These are phyloP conservation scores for Zophobas morio DNA, from an alignment of 1,140 invertebrate species.

Conservation along the genomic window DNA sequence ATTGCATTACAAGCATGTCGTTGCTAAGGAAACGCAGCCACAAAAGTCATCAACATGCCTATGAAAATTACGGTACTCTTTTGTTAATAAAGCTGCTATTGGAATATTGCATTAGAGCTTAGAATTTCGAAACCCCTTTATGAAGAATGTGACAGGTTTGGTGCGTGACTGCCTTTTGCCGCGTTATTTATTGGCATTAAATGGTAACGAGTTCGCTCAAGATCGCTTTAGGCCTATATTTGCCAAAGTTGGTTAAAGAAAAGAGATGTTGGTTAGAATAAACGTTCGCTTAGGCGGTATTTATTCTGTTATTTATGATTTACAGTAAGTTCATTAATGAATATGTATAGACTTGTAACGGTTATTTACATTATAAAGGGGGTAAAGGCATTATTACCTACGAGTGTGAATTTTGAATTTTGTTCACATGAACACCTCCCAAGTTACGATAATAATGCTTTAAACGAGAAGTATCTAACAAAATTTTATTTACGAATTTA, in stretches of 20 bases:
- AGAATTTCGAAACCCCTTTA: not conserved
- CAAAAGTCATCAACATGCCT: slow-evolving; percentile 39
- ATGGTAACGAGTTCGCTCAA: not conserved
- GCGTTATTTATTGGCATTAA: slow-evolving; percentile 8
- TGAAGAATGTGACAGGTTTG: slow-evolving; percentile 6
- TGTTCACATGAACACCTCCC: too few relatives aligned
- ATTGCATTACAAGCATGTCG: slow-evolving; percentile 37
- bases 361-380: too few relatives aligned
- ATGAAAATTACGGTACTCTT: slow-evolving; percentile 27
- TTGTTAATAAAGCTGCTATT: slow-evolving; percentile 28
- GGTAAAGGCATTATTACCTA: too few relatives aligned
- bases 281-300: slow-evolving; percentile 1
- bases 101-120: not conserved
- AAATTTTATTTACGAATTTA: too few relatives aligned
- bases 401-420: too few relatives aligned
- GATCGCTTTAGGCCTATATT: not conserved
- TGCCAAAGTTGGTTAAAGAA: not conserved
- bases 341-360: not conserved
- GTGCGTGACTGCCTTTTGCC: not conserved
- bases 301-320: slow-evolving; percentile 7
- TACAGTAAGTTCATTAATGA: not conserved
- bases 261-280: slow-evolving; percentile 17
- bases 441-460: too few relatives aligned
- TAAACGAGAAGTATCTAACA: too few relatives aligned
- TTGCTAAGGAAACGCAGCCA: slow-evolving; percentile 20